A percentile compares a stretch with the other conserved stretches of the same genome.
phyloP scores from a whole-genome alignment of 1,140 invertebrate genomes.

The Rhizoglyphus robini region DNA sequence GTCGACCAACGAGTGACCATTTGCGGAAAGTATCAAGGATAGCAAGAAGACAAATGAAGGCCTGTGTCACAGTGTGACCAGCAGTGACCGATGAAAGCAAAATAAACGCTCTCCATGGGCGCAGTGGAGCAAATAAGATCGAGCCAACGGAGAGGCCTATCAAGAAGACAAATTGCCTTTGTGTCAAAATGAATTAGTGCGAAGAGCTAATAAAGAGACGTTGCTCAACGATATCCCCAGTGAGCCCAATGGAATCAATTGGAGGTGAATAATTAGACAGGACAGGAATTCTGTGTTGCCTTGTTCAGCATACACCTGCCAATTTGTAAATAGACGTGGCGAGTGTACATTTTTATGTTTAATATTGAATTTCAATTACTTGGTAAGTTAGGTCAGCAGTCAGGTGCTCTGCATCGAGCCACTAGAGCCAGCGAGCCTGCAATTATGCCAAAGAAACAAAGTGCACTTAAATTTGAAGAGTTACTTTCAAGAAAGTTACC shows the following conservation, averaged over 20 bases:
- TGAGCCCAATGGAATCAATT: background rate
- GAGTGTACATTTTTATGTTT: too few relatives aligned
- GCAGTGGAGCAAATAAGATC: background rate
- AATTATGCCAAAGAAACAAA: too few relatives aligned
- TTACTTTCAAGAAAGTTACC: too few relatives aligned
- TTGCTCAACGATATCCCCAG: background rate
- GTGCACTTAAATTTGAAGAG: too few relatives aligned
- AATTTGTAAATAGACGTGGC: too few relatives aligned
- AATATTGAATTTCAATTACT: too few relatives aligned
- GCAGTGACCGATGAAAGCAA: background rate
- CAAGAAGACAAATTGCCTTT: slow-evolving; percentile 4
- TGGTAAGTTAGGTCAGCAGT: too few relatives aligned
- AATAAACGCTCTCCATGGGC: background rate
- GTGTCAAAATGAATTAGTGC: slow-evolving; percentile 6
- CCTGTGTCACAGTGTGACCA: background rate
- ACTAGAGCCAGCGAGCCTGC: too few relatives aligned
- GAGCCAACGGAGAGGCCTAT: background rate
- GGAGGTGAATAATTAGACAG: background rate
- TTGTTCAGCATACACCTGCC: background rate
- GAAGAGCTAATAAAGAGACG: background rate
- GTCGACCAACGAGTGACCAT: background rate
- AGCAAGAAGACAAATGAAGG: background rate
- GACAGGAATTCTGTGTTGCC: background rate
- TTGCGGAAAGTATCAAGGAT: background rate
- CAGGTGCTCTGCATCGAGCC: too few relatives aligned